Base-by-base conservation (phyloP, 1,140 invertebrate species). In the Megathymus violae region DNA sequence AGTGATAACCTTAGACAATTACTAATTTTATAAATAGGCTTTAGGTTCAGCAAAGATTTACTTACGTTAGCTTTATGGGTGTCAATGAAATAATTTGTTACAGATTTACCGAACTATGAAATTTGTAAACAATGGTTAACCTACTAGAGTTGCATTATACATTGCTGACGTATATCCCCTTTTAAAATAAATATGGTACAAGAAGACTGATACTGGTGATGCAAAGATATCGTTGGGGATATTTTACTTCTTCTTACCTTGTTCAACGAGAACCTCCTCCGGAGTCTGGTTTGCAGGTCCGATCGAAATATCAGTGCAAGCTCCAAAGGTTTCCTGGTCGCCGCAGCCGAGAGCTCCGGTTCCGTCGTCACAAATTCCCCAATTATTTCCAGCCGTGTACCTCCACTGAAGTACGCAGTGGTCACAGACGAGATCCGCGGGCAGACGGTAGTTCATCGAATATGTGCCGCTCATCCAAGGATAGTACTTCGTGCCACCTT, bases 361-460 rank as follows among this genome's bases (percentile, higher is more conserved):
- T 1, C 95, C 95, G 73, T 96, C 94, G 3, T 87, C 87, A 70
- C 95, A 96, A 0, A 91, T 92, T 1, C 95, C 95, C 95, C 95
- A 96, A 77, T 95, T 96, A 77, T 96, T 96, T 0, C 95, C 96
- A 34, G 95, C 94, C 6, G 95, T 92, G 75, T 97, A 97, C 59
- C 93, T 92, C 96, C 96, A 97, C 66, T 97, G 96, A 0, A 97
- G 89, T 0, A 97, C 93, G 74, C 96, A 97, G 76, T 96, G 95
- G 0, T 93, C 91, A 71, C 96, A 97, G 0, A 92, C 93, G 1
- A 97, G 68, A 2, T 79, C 93, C 4, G 91, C 77, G 0, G 96
- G 96, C 0, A 97, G 83, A 17, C 92, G 91, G 62, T 94, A 96
- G 31, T 92, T 93, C 36, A 94, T 93, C 67, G 95, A 93, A 71